Conservation (phyloP, 2,888 invertebrate species). For the Tipula helvola region DNA sequence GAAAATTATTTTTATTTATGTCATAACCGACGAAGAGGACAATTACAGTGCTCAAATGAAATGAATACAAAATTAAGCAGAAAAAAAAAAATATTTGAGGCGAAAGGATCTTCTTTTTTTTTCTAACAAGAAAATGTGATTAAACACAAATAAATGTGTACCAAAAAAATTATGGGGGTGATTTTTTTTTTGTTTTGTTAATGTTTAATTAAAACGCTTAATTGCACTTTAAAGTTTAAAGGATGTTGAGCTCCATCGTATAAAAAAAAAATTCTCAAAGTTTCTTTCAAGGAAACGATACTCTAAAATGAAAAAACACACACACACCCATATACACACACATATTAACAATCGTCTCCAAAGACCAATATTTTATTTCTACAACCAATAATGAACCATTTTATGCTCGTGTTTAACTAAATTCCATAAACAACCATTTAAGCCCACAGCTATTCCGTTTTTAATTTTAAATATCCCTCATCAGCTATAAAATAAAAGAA, state of each 20-base stretch:
- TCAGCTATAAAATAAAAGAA: neutral
- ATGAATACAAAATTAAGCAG: neutral
- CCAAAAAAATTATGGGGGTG: neutral
- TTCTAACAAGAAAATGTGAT: neutral
- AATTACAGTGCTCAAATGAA: neutral
- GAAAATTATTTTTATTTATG: neutral
- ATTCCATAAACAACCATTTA: neutral
- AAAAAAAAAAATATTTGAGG: neutral
- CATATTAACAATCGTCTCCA: neutral
- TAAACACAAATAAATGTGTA: neutral
- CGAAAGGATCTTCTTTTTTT: neutral
- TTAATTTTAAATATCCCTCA: neutral
- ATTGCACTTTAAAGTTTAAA: neutral
- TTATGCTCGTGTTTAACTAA: neutral
- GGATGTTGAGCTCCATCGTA: no score
- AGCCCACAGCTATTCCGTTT: neutral
- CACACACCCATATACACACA: neutral
- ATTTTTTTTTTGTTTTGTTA: neutral
- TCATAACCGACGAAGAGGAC: no score
- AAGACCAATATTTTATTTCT: neutral
- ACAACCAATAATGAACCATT: neutral
- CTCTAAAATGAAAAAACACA: no score
- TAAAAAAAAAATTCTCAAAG: no score
- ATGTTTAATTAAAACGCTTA: neutral
- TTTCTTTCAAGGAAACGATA: no score